Base-by-base conservation (phyloP, 2,797 vertebrate genomes). In the Momotus momota region DNA sequence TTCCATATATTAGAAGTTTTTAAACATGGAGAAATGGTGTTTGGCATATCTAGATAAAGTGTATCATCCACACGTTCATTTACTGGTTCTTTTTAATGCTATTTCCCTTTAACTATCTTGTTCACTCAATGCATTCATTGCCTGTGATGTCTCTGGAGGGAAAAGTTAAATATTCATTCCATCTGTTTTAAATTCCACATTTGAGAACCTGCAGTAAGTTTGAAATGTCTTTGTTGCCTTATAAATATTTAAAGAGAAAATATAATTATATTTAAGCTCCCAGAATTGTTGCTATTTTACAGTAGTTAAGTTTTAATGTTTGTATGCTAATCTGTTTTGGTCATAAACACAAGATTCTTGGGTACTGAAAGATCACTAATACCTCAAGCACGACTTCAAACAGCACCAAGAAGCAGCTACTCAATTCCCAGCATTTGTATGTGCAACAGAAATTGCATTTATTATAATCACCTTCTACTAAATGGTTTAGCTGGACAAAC, bases 191-290 rank as follows among this genome's bases (percentile, higher is more conserved):
- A 94, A 93, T 95, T 96, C 66, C 67, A 87, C 58, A 60, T 93
- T 88, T 95, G 79, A 80, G 62, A 95, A 95, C 93, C 81, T 93
- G n/a, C 71, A 95, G 65, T 55, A 92, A 97, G 74, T 54, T 88
- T 84, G 70, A 94, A 93, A 94, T 1, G 11, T 64, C 49, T 96
- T 93, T 89, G 40, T 41, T 88, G 77, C 54, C 93, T 96, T 95
- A 94, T 95, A 93, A 97, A 97, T 96, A 96, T 94, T 96, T 90
- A 83, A 97, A 96, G 81, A 62, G 78, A 96, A 97, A 95, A 72
- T 64, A 93, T 77, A 13, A 95, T 91, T 96, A 71, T 84, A 82
- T 77, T 95, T 83, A 81, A 96, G 91, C 49, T 96, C 89, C 62
- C 81, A 89, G 84, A 96, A 88, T 93, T 91, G 70, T 16, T 94